Conservation (phyloP, 2,888 invertebrate genomes). For the Agriotes lineatus region DNA sequence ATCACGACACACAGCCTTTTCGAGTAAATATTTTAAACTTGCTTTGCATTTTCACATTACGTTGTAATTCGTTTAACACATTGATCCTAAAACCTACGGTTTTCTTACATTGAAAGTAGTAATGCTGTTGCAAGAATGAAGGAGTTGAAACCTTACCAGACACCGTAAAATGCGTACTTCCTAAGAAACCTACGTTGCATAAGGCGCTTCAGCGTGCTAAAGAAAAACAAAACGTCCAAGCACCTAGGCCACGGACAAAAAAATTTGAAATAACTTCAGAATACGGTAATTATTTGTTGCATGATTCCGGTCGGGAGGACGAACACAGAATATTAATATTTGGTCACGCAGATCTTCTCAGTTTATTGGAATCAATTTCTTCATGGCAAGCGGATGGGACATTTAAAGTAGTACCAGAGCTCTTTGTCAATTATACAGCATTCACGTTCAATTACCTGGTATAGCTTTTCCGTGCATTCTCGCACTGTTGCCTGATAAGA, state of each 20-base stretch:
- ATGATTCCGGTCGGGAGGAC: conserved; percentile 17
- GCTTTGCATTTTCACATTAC: conserved; percentile 8
- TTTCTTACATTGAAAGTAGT: too few relatives aligned
- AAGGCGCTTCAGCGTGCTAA: too few relatives aligned
- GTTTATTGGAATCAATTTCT: conserved; percentile 9
- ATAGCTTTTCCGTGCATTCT: conserved; percentile 16
- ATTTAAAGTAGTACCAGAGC: conserved; percentile 19
- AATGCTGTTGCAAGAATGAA: too few relatives aligned
- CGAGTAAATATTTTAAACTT: conserved; percentile 9
- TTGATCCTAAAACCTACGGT: not conserved
- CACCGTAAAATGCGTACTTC: too few relatives aligned
- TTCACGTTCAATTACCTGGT: conserved; percentile 6
- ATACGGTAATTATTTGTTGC: conserved; percentile 11
- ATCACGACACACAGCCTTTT: conserved; percentile 10
- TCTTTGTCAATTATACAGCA: conserved; percentile 11
- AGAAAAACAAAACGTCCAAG: conserved; percentile 13
- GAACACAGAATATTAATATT: conserved; percentile 15
- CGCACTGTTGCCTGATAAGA: not conserved
- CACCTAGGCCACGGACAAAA: conserved; percentile 14
- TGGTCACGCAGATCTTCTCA: conserved; percentile 6
- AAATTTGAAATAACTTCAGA: too few relatives aligned
- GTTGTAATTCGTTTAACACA: conserved; percentile 8
- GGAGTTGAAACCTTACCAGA: conserved; percentile 9
- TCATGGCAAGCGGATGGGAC: conserved; percentile 16
- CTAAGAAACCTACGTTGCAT: conserved; percentile 20